Evolutionary conservation across 2,113 vertebrate species (phyloP).

Genomic region (Nothocercus julius): DNA sequence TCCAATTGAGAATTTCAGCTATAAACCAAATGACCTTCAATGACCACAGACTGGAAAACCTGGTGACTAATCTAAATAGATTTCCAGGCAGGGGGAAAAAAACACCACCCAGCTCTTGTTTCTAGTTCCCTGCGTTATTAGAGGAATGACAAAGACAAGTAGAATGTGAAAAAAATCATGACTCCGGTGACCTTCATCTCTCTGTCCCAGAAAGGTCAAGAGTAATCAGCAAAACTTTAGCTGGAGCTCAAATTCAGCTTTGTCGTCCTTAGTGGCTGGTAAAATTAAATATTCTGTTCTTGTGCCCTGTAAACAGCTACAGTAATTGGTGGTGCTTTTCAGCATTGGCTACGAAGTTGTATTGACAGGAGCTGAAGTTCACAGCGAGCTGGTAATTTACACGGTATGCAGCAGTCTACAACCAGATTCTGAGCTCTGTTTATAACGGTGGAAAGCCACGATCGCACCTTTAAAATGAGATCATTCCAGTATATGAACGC

Average conservation of each 20-base stretch:
- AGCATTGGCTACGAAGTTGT: slow-evolving; percentile 1
- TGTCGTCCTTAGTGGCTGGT: slow-evolving; percentile 21
- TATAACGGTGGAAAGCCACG: neutral
- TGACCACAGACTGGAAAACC: slow-evolving; percentile 67
- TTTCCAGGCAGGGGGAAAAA: slow-evolving; percentile 62
- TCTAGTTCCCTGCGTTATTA: slow-evolving; percentile 64
- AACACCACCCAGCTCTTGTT: slow-evolving; percentile 48
- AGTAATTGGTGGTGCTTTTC: slow-evolving; percentile 41
- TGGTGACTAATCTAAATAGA: slow-evolving; percentile 76
- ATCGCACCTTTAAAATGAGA: slow-evolving; percentile 16
- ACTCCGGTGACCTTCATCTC: slow-evolving; percentile 65
- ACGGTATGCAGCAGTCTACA: neutral
- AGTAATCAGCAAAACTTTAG: slow-evolving; percentile 76
- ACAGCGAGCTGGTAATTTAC: neutral
- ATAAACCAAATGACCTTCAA: slow-evolving; percentile 76
- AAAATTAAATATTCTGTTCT: slow-evolving; percentile 64
- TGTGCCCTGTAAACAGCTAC: slow-evolving; percentile 31
- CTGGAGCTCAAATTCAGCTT: slow-evolving; percentile 62
- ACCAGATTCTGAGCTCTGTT: neutral
- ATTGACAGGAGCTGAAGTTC: slow-evolving; percentile 20
- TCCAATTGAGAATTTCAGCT: slow-evolving; percentile 76
- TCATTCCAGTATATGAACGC: neutral
- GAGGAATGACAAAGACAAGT: slow-evolving; percentile 62
- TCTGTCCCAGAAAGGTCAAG: slow-evolving; percentile 62
- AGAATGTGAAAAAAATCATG: slow-evolving; percentile 66